Percentiles rank a stretch among this genome's conserved stretches.
phyloP scores from a whole-genome alignment of 2,113 vertebrate species.

The Passer domesticus region DNA sequence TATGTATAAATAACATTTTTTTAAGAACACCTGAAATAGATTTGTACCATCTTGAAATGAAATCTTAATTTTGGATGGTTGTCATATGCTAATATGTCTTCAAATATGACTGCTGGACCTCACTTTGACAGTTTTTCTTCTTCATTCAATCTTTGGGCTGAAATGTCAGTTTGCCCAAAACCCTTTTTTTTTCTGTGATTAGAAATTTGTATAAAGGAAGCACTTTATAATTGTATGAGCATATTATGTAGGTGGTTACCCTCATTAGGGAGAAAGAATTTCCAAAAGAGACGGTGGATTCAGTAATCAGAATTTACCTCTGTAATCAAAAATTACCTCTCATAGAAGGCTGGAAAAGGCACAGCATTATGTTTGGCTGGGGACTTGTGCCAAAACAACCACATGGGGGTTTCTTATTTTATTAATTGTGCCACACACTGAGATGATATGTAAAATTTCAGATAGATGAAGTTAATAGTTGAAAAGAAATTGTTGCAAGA shows the following conservation, averaged over 20 bases:
- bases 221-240: neutral
- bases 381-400: neutral
- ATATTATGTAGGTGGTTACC: neutral
- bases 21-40: neutral
- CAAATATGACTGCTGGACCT: neutral
- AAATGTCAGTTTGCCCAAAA: neutral
- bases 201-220: neutral
- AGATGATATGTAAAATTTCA: neutral
- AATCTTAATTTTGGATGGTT: neutral
- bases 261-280: neutral
- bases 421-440: neutral
- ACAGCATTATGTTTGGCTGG: neutral
- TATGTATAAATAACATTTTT: neutral
- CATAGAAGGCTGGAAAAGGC: neutral
- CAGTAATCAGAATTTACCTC: neutral
- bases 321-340: neutral
- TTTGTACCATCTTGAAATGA: neutral
- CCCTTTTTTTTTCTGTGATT: neutral
- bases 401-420: accelerated
- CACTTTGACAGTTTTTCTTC: neutral
- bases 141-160: neutral
- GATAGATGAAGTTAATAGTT: neutral
- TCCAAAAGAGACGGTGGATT: neutral
- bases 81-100: neutral
- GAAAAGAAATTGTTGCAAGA: neutral